phyloP scores from a whole-genome alignment of 1,140 invertebrate genomes.

The Theocolax elegans region DNA sequence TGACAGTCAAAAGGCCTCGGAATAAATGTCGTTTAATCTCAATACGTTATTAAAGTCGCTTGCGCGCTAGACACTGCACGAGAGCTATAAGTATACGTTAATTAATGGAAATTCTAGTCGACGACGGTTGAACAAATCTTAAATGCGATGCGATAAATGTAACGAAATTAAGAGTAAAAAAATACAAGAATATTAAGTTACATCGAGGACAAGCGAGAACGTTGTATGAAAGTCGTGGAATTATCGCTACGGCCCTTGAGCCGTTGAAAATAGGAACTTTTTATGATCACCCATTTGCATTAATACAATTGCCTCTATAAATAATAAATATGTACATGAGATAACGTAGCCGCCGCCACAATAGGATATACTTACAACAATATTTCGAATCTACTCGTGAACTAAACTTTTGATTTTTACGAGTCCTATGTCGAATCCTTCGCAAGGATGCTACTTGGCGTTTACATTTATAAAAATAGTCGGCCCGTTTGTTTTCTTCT shows the following conservation, averaged over 20 bases:
- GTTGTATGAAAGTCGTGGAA: constrained; percentile 9
- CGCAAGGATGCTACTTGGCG: not conserved
- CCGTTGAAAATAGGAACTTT: constrained; percentile 66
- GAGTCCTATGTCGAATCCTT: too few relatives aligned
- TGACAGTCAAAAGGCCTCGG: constrained; percentile 36
- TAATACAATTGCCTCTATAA: constrained; percentile 46
- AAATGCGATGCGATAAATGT: too few relatives aligned
- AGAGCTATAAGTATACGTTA: not conserved
- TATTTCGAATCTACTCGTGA: too few relatives aligned
- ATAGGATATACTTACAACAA: not conserved
- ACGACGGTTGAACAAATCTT: too few relatives aligned
- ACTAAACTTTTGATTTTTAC: too few relatives aligned
- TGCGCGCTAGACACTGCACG: not conserved
- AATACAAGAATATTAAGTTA: constrained; percentile 6
- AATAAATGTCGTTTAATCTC: not conserved
- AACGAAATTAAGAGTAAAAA: not conserved
- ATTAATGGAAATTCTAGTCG: too few relatives aligned
- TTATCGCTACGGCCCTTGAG: constrained; percentile 15
- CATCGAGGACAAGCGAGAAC: constrained; percentile 22
- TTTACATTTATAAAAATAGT: constrained; percentile 18
- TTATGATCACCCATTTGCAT: constrained; percentile 59
- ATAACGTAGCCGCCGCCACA: constrained; percentile 4
- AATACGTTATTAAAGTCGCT: constrained; percentile 8
- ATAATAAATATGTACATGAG: constrained; percentile 49
- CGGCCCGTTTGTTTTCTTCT: not conserved